phyloP scores from a whole-genome alignment of 2,797 vertebrate genomes.

The Furcifer pardalis region DNA sequence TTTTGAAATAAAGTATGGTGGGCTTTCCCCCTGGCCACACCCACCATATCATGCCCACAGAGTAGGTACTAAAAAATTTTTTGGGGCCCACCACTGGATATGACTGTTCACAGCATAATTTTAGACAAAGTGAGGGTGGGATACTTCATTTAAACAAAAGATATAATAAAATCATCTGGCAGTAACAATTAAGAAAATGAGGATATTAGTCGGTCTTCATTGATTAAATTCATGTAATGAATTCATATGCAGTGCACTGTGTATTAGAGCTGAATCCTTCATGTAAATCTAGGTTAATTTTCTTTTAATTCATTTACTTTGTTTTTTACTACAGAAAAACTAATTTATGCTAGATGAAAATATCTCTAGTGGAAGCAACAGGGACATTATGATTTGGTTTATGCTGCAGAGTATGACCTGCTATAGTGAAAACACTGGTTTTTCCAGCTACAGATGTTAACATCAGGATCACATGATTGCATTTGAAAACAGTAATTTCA shows the following conservation, averaged over 20 bases:
- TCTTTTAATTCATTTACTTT: not conserved
- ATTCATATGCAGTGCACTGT: not conserved
- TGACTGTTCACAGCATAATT: too few relatives aligned
- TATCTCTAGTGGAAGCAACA: not conserved
- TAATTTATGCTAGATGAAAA: not conserved
- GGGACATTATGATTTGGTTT: conserved; percentile 4
- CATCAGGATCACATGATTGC: not conserved
- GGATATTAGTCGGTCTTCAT: not conserved
- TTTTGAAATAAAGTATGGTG: too few relatives aligned
- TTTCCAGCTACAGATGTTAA: not conserved
- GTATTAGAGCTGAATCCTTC: not conserved
- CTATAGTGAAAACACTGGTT: not conserved
- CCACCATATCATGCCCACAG: too few relatives aligned
- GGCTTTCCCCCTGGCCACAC: too few relatives aligned
- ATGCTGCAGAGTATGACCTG: not conserved
- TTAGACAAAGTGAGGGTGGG: not conserved
- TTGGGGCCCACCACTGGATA: too few relatives aligned
- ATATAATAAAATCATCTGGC: not conserved
- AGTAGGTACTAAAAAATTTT: too few relatives aligned
- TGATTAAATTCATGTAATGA: not conserved
- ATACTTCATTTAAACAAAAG: not conserved
- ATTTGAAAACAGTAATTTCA: not conserved
- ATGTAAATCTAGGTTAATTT: not conserved
- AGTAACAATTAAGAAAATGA: conserved; percentile 17
- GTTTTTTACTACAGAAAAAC: not conserved